These are phyloP conservation scores for Diplosoma virens DNA, from an alignment of 23 tunicate genomes.

Conservation along the genomic window DNA sequence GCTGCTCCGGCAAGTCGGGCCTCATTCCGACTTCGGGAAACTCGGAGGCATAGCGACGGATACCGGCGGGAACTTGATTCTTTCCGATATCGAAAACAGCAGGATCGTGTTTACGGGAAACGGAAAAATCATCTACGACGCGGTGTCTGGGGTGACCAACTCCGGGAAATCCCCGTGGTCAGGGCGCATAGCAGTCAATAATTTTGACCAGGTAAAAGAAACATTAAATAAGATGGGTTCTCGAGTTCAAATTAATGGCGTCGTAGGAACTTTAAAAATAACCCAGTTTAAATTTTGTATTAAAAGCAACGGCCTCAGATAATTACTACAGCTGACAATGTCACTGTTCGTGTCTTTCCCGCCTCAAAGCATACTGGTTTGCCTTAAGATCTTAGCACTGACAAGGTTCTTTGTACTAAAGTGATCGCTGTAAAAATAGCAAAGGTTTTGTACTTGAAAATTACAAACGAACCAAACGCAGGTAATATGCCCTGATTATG, in stretches of 20 bases:
- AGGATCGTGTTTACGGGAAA: conserved; percentile 25
- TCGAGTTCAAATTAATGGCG: background rate
- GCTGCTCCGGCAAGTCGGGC: conserved; percentile 48
- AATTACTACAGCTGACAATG: too few relatives aligned
- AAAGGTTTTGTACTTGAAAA: too few relatives aligned
- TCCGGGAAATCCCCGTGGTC: conserved; percentile 64
- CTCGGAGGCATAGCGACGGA: conserved; percentile 52
- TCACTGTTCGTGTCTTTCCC: too few relatives aligned
- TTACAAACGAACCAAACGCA: too few relatives aligned
- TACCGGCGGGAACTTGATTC: conserved; percentile 25
- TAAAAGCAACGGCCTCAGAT: too few relatives aligned
- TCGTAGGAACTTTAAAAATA: too few relatives aligned
- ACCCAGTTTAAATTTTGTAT: too few relatives aligned
- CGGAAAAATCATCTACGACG: conserved; percentile 26
- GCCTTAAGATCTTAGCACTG: too few relatives aligned
- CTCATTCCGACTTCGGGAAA: conserved; percentile 53
- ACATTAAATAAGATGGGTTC: background rate
- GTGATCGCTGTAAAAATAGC: too few relatives aligned
- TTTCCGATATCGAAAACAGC: conserved; percentile 55
- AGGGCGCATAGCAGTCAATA: conserved; percentile 62
- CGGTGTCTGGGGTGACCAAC: conserved; percentile 9
- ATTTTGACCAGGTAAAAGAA: conserved; percentile 49
- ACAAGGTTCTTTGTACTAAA: too few relatives aligned
- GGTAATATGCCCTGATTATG: conserved; percentile 64
- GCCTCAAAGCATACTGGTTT: too few relatives aligned